Evolutionary conservation across 2,888 invertebrate species (phyloP).

Genomic region (Rhagophthalmus giganteus): DNA sequence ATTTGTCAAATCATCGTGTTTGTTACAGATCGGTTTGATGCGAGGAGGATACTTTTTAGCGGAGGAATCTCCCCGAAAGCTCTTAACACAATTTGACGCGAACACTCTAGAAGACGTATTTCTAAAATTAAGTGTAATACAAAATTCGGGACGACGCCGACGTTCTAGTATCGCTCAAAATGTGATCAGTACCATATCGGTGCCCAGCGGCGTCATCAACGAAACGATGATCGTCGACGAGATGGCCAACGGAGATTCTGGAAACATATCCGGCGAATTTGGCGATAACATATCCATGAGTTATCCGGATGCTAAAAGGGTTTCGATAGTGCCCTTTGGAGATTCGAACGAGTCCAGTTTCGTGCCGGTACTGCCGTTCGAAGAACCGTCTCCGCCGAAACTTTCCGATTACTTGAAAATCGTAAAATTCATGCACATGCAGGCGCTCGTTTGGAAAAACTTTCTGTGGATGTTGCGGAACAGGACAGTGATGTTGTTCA

Average conservation of each 20-base stretch:
- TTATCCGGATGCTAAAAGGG: slow-evolving; percentile 62
- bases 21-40: slow-evolving; percentile 75
- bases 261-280: slow-evolving; percentile 84
- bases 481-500: slow-evolving; percentile 79
- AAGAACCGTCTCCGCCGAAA: slow-evolving; percentile 58
- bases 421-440: slow-evolving; percentile 57
- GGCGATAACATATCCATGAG: slow-evolving; percentile 83
- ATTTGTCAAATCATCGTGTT: too few relatives aligned
- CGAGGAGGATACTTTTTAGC: slow-evolving; percentile 81
- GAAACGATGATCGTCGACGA: slow-evolving; percentile 68
- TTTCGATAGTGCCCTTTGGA: slow-evolving; percentile 11
- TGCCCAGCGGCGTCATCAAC: slow-evolving; percentile 66
- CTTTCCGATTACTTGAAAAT: slow-evolving; percentile 57
- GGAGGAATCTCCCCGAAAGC: slow-evolving; percentile 75
- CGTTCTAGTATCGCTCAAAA: slow-evolving; percentile 79
- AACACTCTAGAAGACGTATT: slow-evolving; percentile 81
- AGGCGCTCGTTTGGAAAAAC: slow-evolving; percentile 86
- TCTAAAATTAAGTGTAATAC: slow-evolving; percentile 75
- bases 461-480: slow-evolving; percentile 85
- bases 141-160: slow-evolving; percentile 79
- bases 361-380: slow-evolving; percentile 69
- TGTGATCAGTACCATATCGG: slow-evolving; percentile 68
- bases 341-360: neutral
- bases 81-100: slow-evolving; percentile 71
- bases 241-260: slow-evolving; percentile 69